phyloP scores from a whole-genome alignment of 2,888 invertebrate species.

The Tholera decimalis region DNA sequence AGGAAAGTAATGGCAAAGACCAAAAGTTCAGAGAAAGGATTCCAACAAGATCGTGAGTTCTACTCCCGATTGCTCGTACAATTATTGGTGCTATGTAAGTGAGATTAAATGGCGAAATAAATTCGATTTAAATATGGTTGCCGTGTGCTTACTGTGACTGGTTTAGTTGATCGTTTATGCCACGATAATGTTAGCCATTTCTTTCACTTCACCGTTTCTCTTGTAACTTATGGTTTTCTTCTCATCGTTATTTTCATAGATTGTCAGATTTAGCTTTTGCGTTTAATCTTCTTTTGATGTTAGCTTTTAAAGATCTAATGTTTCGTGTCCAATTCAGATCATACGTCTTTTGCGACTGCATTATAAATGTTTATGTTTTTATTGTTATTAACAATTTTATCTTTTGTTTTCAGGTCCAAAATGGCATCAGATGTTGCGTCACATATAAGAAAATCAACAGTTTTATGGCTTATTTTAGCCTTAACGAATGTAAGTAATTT shows the following conservation, averaged over 20 bases:
- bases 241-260: slow-evolving; percentile 21
- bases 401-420: slow-evolving; percentile 83
- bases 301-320: slow-evolving; percentile 6
- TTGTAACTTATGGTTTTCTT: slow-evolving; percentile 14
- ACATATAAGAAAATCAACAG: slow-evolving; percentile 83
- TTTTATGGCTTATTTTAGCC: slow-evolving; percentile 84
- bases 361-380: background rate
- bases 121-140: slow-evolving; percentile 56
- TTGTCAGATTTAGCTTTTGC: slow-evolving; percentile 17
- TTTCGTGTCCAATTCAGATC: background rate
- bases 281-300: slow-evolving; percentile 12
- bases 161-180: slow-evolving; percentile 43
- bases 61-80: slow-evolving; percentile 56
- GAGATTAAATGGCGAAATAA: slow-evolving; percentile 59
- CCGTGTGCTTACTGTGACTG: slow-evolving; percentile 50
- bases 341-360: background rate
- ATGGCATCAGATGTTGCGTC: slow-evolving; percentile 87
- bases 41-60: slow-evolving; percentile 53
- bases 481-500: slow-evolving; percentile 84
- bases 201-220: slow-evolving; percentile 34
- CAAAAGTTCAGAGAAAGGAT: slow-evolving; percentile 59
- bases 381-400: slow-evolving; percentile 3
- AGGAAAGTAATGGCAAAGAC: slow-evolving; percentile 53
- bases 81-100: slow-evolving; percentile 52
- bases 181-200: slow-evolving; percentile 34